Evolutionary conservation across 2,113 vertebrate genomes (phyloP).

Genomic region (Nestor notabilis): DNA sequence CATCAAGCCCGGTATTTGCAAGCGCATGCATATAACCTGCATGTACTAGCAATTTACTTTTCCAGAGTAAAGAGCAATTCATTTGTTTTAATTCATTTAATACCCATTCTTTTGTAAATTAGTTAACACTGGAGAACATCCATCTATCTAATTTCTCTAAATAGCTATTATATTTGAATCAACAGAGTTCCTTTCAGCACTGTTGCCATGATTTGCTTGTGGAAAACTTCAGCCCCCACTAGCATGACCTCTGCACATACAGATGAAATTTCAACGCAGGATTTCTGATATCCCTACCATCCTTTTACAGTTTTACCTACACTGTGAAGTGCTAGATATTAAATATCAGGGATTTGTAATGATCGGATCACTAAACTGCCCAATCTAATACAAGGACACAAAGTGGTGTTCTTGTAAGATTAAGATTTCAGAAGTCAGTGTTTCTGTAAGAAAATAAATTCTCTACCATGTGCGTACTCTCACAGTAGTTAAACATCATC

Average conservation of each 20-base stretch:
- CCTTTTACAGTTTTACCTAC: background rate
- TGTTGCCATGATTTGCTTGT: background rate
- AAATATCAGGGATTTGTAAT: background rate
- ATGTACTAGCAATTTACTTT: background rate
- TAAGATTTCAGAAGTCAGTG: background rate
- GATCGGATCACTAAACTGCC: background rate
- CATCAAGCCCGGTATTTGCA: background rate
- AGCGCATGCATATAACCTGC: background rate
- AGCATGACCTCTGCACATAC: background rate
- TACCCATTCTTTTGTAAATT: background rate
- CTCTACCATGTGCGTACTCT: background rate
- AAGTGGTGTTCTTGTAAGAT: background rate
- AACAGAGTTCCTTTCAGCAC: background rate
- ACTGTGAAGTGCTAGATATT: background rate
- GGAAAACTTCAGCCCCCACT: background rate
- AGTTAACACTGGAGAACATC: background rate
- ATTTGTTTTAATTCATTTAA: background rate
- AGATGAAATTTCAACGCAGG: background rate
- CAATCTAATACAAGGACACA: background rate
- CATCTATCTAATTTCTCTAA: background rate
- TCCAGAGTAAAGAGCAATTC: background rate
- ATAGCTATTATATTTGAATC: background rate
- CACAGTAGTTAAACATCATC: background rate
- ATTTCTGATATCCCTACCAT: background rate
- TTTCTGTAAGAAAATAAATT: background rate